phyloP scores from a whole-genome alignment of 2,113 vertebrate genomes.

The Numida meleagris region DNA sequence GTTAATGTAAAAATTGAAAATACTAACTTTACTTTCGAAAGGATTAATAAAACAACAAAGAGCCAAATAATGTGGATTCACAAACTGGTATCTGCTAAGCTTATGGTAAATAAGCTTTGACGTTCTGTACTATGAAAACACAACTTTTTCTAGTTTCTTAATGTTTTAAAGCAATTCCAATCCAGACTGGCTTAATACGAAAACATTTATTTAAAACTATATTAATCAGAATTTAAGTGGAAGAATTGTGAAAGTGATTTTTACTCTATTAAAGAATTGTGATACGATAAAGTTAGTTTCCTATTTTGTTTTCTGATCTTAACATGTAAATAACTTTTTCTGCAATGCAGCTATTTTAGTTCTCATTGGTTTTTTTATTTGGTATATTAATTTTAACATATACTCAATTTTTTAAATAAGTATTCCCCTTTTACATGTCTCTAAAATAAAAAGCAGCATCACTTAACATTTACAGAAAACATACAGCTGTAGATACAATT shows the following conservation, averaged over 20 bases:
- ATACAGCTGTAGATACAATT: neutral
- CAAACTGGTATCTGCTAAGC: neutral
- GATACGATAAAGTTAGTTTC: neutral
- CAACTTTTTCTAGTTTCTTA: neutral
- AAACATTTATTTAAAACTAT: neutral
- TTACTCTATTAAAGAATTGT: neutral
- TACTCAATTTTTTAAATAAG: fast-evolving
- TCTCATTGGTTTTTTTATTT: neutral
- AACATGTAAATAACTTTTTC: neutral
- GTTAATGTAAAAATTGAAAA: neutral
- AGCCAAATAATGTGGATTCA: neutral
- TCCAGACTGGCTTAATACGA: neutral
- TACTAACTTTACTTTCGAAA: neutral
- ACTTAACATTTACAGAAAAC: neutral
- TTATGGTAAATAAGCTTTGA: neutral
- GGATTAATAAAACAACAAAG: neutral
- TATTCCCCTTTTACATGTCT: neutral
- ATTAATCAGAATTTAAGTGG: neutral
- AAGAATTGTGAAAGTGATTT: neutral
- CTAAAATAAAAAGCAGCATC: neutral
- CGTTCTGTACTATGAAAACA: neutral
- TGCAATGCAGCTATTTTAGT: neutral
- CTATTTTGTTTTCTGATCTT: neutral
- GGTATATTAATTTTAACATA: neutral
- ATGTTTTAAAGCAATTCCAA: neutral